phyloP scores from a whole-genome alignment of 2,113 vertebrate species.

The Montifringilla adamsi region DNA sequence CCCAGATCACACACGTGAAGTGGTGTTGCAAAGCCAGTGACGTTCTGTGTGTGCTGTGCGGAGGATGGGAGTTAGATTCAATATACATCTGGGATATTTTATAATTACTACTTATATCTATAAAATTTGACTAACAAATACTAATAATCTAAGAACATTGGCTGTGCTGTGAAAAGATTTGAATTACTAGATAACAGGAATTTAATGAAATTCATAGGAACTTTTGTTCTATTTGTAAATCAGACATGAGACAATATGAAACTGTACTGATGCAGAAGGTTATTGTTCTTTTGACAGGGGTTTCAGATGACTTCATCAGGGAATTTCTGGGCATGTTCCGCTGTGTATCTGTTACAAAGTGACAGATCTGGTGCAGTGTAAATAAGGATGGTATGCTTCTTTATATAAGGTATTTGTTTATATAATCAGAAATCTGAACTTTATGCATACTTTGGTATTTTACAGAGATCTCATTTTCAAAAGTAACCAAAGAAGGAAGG shows the following conservation, averaged over 20 bases:
- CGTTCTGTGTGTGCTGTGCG: fast-evolving
- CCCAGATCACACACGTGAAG: background rate
- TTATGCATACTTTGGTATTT: background rate
- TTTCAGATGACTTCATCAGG: background rate
- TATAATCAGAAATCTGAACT: background rate
- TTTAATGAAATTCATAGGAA: background rate
- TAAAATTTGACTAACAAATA: background rate
- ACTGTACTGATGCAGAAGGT: background rate
- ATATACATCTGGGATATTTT: background rate
- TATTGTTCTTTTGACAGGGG: background rate
- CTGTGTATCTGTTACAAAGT: background rate
- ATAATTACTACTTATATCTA: background rate
- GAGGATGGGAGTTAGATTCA: background rate
- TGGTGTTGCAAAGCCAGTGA: background rate
- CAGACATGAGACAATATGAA: background rate
- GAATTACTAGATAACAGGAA: background rate
- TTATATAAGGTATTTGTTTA: background rate
- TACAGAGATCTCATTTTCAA: background rate
- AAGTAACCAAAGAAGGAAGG: background rate
- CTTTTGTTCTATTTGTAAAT: background rate
- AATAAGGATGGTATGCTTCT: background rate
- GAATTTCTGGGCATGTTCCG: background rate
- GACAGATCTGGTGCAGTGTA: background rate
- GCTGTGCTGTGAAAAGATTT: background rate
- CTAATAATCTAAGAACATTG: background rate